These are phyloP conservation scores for Eublepharis macularius DNA, from an alignment of 2,113 vertebrate genomes.

Conservation along the genomic window DNA sequence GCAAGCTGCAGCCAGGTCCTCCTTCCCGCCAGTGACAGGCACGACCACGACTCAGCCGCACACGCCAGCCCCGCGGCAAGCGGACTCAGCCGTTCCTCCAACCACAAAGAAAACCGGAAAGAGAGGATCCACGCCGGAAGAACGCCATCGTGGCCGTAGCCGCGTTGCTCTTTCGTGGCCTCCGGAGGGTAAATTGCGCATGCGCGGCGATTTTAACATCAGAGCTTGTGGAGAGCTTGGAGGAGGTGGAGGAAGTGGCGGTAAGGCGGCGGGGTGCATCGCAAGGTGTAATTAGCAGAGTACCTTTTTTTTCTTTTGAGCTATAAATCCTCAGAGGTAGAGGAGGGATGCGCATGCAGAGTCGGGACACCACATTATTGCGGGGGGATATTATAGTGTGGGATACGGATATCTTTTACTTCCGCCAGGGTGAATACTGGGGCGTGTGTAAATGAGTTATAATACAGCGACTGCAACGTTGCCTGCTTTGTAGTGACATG, in stretches of 20 bases:
- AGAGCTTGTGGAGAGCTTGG: too few species aligned
- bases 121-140: not conserved
- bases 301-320: too few species aligned
- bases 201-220: not conserved
- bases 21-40: not conserved
- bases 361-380: too few species aligned
- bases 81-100: not conserved
- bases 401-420: not conserved
- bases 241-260: not conserved
- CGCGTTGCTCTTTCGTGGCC: too few species aligned
- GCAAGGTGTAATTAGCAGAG: not conserved
- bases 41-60: not conserved
- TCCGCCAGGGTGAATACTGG: not conserved
- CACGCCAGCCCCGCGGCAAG: not conserved
- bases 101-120: not conserved
- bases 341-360: not conserved
- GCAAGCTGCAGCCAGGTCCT: not conserved
- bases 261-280: accelerated
- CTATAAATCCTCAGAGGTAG: too few species aligned
- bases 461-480: too few species aligned
- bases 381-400: not conserved
- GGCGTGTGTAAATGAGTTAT: too few species aligned
- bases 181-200: not conserved
- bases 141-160: not conserved
- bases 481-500: too few species aligned